Evolutionary conservation across 2,113 vertebrate genomes (phyloP), one percentile per base, ranked within the genome.

Genomic region (Prunella fulvescens): DNA sequence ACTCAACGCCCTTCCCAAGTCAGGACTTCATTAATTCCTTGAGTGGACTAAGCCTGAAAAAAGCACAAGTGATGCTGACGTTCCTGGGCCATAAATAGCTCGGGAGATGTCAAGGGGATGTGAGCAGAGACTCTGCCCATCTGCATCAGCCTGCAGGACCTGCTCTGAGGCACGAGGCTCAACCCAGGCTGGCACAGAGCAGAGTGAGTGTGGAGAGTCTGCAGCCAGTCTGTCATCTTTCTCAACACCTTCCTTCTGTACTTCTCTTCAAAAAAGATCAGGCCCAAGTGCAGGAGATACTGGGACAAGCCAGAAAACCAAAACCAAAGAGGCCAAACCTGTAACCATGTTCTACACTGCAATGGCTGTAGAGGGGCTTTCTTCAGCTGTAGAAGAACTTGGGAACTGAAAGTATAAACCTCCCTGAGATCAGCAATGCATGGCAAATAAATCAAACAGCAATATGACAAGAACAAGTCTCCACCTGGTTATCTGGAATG

Each of bases 21-120:
- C 91, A 89, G 67, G 72, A 92, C 94, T 91, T 78, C n/a, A 95
- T 73, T 62, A 88, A 91, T 78, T 90, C 86, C 56, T 84, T 48
- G 76, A 56, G 79, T 19, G 80, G 74, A 81, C 44, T 2, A 16
- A 65, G 17, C 40, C 71, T 71, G 37, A 37, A 19, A 66, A 73
- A 92, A 90, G 82, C 1, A 0, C 28, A 47, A 86, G 91, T 0
- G 9, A 74, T 67, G 86, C 69, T 91, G 95, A 94, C 5, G 3
- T 74, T 88, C 65, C 60, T 0, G 0, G 39, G 23, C 60, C 73
- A 71, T 51, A 90, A 96, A 94, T 74, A 96, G 91, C 53, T 47
- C 0, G 0, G 67, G 40, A 86, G 88, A 89, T 71, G 88, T 84
- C 83, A 90, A 37, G 48, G 65, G 57, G 86, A 93, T 0, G 2